A percentile compares a stretch with the other conserved stretches of the same genome.
phyloP scores from a whole-genome alignment of 2,113 vertebrate genomes.

The Cisticola juncidis region DNA sequence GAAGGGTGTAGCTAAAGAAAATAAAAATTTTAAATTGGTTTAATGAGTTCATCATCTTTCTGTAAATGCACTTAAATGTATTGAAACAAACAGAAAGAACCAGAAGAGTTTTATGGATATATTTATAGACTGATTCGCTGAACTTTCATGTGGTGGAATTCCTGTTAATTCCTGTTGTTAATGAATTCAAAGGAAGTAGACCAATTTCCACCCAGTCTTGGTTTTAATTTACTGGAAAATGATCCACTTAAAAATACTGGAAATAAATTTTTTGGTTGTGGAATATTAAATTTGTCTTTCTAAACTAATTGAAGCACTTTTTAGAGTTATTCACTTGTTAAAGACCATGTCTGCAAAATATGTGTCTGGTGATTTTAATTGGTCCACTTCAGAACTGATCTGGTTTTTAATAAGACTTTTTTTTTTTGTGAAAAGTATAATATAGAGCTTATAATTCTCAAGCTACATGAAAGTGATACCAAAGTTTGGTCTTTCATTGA shows the following conservation, averaged over 20 bases:
- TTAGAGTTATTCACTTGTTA: background rate
- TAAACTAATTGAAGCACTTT: background rate
- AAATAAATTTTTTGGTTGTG: background rate
- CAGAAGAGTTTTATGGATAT: background rate
- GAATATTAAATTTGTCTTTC: slow-evolving; percentile 4
- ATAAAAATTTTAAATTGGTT: background rate
- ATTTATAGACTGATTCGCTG: slow-evolving; percentile 2
- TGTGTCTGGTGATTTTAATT: background rate
- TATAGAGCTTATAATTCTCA: background rate
- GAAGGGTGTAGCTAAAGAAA: background rate
- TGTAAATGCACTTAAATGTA: background rate
- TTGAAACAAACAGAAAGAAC: background rate
- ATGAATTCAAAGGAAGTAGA: background rate
- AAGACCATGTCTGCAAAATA: background rate
- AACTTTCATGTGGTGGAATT: background rate
- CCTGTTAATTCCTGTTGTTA: background rate
- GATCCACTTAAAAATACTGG: background rate
- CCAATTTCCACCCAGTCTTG: background rate
- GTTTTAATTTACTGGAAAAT: slow-evolving; percentile 28
- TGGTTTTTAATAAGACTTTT: background rate
- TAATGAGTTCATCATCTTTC: background rate
- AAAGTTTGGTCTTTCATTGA: background rate
- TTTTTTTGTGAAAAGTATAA: background rate
- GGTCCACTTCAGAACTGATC: background rate
- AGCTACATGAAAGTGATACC: background rate